Conservation (phyloP, 2,113 vertebrate genomes). For the Bagarius yarrelli region DNA sequence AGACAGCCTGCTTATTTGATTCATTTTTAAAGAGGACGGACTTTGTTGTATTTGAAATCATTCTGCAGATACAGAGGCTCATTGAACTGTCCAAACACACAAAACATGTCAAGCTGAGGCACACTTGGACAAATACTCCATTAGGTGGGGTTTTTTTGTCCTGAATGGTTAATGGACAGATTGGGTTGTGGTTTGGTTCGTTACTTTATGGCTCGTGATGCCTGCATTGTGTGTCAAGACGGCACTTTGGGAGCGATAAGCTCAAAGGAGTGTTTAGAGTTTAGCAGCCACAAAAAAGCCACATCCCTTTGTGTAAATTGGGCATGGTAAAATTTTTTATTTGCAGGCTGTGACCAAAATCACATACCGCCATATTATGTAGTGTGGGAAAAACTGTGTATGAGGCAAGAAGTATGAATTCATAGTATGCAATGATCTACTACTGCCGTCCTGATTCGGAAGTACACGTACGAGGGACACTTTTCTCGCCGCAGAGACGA, state of each 20-base stretch:
- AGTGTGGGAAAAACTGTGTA: no score
- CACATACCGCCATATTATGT: no score
- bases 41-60: conserved; percentile 17
- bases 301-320: neutral
- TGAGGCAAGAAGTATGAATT: no score
- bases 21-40: conserved; percentile 27
- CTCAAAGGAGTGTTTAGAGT: conserved; percentile 5
- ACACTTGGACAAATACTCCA: conserved; percentile 3
- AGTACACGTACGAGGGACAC: no score
- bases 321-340: neutral
- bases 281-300: neutral
- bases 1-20: conserved; percentile 24
- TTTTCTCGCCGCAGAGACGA: no score
- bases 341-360: neutral
- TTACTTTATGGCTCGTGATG: conserved; percentile 5
- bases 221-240: conserved; percentile 9
- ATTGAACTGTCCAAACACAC: conserved; percentile 22
- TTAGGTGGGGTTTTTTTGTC: neutral
- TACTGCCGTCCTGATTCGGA: no score
- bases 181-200: neutral
- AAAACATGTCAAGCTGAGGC: neutral
- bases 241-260: neutral
- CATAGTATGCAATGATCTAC: no score
- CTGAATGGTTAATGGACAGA: conserved; percentile 9
- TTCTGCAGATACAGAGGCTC: neutral